Conservation (phyloP, 2,888 invertebrate species). For the Salticus scenicus region DNA sequence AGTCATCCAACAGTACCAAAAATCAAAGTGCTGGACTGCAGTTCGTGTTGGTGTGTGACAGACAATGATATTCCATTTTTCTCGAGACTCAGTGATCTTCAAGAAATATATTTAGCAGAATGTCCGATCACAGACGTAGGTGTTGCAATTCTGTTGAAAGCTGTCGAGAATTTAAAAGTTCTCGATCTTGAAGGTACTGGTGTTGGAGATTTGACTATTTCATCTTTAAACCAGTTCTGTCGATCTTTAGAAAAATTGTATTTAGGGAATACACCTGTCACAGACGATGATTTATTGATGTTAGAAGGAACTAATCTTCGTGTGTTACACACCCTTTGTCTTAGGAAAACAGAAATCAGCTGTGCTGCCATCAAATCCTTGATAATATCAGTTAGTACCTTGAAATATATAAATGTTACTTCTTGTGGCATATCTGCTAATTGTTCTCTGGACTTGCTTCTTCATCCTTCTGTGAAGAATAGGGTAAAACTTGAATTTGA, state of each 20-base stretch:
- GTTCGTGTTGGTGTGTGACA: conserved; percentile 55
- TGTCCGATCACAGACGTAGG: conserved; percentile 52
- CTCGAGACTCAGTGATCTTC: conserved; percentile 52
- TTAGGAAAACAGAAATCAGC: conserved; percentile 37
- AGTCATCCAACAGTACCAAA: conserved; percentile 62
- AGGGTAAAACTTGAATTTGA: conserved; percentile 19
- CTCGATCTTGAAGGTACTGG: conserved; percentile 47
- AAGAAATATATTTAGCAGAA: conserved; percentile 50
- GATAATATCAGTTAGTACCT: not conserved
- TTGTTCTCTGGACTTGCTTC: conserved; percentile 34
- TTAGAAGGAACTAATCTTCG: conserved; percentile 30
- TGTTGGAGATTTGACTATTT: conserved; percentile 32
- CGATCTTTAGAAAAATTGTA: conserved; percentile 51
- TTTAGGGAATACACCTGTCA: conserved; percentile 37
- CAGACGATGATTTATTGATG: conserved; percentile 27
- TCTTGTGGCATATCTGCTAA: conserved; percentile 33
- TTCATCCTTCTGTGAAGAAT: conserved; percentile 3
- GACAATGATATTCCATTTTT: conserved; percentile 62
- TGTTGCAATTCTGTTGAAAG: conserved; percentile 31
- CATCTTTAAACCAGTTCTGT: conserved; percentile 27
- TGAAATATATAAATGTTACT: conserved; percentile 43
- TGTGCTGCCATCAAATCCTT: conserved; percentile 30
- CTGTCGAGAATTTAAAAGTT: conserved; percentile 42
- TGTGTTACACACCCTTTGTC: conserved; percentile 38
- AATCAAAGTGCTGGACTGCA: conserved; percentile 56